Evolutionary conservation across 1,140 invertebrate species (phyloP).

Genomic region (Cydia pomonella): DNA sequence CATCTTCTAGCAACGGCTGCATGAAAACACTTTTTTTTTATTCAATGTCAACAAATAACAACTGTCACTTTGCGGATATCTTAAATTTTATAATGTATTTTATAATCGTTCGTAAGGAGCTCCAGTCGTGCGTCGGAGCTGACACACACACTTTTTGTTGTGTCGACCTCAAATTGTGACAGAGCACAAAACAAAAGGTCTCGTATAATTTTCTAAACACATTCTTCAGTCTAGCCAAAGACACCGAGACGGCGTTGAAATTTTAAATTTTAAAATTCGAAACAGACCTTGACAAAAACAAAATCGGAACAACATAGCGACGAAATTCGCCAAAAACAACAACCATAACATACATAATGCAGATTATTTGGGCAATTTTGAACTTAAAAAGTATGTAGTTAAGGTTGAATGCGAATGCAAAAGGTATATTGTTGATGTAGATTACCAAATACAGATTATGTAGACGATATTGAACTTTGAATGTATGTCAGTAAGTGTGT

Average conservation of each 20-base stretch:
- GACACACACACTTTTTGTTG: not conserved
- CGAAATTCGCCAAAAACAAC: slow-evolving; percentile 26
- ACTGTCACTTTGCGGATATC: too few species aligned
- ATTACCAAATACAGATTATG: not conserved
- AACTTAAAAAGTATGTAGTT: not conserved
- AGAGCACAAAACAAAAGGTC: too few species aligned
- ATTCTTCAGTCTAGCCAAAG: not conserved
- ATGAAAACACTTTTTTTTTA: too few species aligned
- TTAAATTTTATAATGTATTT: too few species aligned
- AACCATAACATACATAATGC: not conserved
- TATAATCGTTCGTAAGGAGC: too few species aligned
- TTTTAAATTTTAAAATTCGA: not conserved
- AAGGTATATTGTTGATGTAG: not conserved
- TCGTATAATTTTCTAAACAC: not conserved
- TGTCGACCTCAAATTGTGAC: too few species aligned
- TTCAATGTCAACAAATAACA: too few species aligned
- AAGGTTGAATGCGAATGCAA: not conserved
- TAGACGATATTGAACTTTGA: not conserved
- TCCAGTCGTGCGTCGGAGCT: not conserved
- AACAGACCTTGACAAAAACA: not conserved
- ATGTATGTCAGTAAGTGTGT: not conserved
- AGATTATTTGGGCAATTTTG: not conserved
- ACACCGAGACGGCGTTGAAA: not conserved
- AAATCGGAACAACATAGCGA: slow-evolving; percentile 12
- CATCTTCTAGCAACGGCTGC: too few species aligned